These are phyloP conservation scores for Vidua macroura DNA, from an alignment of 2,113 vertebrate species.

Conservation along the genomic window DNA sequence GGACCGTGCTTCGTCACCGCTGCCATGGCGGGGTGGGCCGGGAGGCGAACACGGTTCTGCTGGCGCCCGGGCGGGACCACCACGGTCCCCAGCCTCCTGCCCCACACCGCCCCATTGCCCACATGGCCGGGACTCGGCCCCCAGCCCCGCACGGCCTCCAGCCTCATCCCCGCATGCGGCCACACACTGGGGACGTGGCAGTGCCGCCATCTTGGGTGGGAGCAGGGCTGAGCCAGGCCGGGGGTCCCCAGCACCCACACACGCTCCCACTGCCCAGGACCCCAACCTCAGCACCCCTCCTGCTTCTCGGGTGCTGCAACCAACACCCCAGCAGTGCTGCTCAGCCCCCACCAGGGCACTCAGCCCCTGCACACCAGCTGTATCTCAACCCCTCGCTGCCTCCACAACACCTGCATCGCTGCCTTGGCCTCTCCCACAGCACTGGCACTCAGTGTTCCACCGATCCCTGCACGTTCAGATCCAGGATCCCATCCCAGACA, in stretches of 20 bases:
- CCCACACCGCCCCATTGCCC: background rate
- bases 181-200: background rate
- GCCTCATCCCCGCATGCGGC: background rate
- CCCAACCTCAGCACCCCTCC: background rate
- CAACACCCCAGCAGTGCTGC: background rate
- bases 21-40: background rate
- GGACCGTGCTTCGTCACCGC: conserved; percentile 29
- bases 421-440: background rate
- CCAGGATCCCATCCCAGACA: background rate
- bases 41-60: background rate
- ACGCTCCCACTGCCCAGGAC: background rate
- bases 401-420: background rate
- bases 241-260: background rate
- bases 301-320: background rate
- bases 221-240: background rate
- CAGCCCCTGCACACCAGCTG: background rate
- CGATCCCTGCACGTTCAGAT: fast-evolving
- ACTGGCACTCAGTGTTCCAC: fast-evolving
- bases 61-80: fast-evolving
- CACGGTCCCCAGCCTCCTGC: fast-evolving
- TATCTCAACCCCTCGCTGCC: background rate
- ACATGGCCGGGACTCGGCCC: fast-evolving
- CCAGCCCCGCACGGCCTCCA: fast-evolving
- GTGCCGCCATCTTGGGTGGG: conserved; percentile 2
- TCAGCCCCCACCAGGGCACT: fast-evolving